phyloP scores from a whole-genome alignment of 2,113 vertebrate genomes.

The Lepus americanus region DNA sequence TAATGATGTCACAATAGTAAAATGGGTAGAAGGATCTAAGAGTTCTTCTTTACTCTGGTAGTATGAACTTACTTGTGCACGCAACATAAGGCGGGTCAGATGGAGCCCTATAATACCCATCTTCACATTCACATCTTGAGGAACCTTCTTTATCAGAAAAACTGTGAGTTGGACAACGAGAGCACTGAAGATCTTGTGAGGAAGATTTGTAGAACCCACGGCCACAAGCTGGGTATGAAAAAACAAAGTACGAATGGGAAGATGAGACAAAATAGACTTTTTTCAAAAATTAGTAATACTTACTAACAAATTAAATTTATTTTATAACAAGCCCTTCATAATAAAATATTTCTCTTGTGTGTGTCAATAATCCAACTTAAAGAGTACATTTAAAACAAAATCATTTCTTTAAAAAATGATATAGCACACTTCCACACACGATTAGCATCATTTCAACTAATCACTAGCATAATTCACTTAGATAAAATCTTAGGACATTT shows the following conservation, averaged over 20 bases:
- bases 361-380: constrained; percentile 5
- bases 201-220: constrained; percentile 99
- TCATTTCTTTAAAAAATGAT: not conserved
- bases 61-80: constrained; percentile 95
- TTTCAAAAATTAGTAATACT: not conserved
- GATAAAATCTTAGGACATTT: constrained; percentile 11
- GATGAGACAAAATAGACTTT: not conserved
- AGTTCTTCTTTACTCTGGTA: constrained; percentile 62
- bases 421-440: not conserved
- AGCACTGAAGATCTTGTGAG: constrained; percentile 99
- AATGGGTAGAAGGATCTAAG: not conserved
- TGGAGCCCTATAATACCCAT: constrained; percentile 96
- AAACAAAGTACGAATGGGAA: constrained; percentile 74
- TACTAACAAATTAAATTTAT: not conserved
- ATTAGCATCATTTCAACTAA: constrained; percentile 47
- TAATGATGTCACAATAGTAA: not conserved
- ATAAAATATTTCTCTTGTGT: constrained; percentile 59
- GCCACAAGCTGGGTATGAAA: constrained; percentile 91
- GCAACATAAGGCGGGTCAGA: constrained; percentile 95
- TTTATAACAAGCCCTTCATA: constrained; percentile 9
- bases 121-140: constrained; percentile 97
- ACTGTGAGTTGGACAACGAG: constrained; percentile 97
- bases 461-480: not conserved
- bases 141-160: constrained; percentile 97
- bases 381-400: constrained; percentile 41